These are phyloP conservation scores for Dasypus novemcinctus DNA, from an alignment of 2,113 vertebrate species.

Conservation along the genomic window DNA sequence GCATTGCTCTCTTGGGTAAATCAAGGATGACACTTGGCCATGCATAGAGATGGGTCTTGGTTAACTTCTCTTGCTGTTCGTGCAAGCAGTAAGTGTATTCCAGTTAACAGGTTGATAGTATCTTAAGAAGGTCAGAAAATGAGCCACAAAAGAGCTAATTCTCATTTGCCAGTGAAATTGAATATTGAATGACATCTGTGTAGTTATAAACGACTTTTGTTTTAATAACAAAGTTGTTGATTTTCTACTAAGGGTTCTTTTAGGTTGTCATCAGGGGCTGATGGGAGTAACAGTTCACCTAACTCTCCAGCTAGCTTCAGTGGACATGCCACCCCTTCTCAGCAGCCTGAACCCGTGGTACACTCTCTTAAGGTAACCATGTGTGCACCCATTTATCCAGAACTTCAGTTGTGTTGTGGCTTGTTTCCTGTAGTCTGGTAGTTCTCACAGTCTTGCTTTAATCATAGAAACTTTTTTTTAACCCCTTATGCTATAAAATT, in stretches of 20 bases:
- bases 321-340: conserved; percentile 86
- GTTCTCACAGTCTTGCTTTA: conserved; percentile 66
- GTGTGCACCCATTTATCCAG: conserved; percentile 67
- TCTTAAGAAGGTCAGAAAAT: background rate
- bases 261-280: conserved; percentile 87
- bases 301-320: conserved; percentile 85
- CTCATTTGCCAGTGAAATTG: conserved; percentile 55
- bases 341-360: conserved; percentile 87
- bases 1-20: conserved; percentile 29
- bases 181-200: conserved; percentile 72
- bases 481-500: conserved; percentile 3
- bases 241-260: conserved; percentile 87
- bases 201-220: conserved; percentile 77
- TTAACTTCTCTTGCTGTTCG: conserved; percentile 22
- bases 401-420: conserved; percentile 70
- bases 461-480: conserved; percentile 61
- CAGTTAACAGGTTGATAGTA: background rate
- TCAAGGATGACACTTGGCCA: conserved; percentile 11
- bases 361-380: conserved; percentile 88
- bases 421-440: conserved; percentile 68
- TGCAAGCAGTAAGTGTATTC: background rate
- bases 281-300: conserved; percentile 86
- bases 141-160: background rate
- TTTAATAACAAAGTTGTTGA: conserved; percentile 86
- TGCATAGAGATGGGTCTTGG: background rate